Percentiles rank a stretch among this genome's conserved stretches.
phyloP scores from a whole-genome alignment of 1,140 invertebrate genomes.

The Cyclargus thomasi region DNA sequence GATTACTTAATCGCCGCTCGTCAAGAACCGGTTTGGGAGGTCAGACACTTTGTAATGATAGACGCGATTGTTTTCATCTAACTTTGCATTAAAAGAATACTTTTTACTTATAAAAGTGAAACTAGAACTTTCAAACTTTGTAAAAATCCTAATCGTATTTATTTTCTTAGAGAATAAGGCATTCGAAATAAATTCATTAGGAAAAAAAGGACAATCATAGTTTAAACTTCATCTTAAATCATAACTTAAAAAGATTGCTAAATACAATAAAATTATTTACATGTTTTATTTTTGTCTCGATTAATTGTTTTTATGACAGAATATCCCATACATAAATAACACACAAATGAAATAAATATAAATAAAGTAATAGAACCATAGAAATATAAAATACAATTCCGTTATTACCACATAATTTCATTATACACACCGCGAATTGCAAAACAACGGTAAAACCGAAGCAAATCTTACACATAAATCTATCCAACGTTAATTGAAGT shows the following conservation, averaged over 20 bases:
- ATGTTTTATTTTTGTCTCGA: too few relatives aligned
- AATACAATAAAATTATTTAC: too few relatives aligned
- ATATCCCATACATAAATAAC: too few relatives aligned
- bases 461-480: constrained; percentile 10
- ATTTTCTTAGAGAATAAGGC: not conserved
- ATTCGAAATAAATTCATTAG: too few relatives aligned
- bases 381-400: constrained; percentile 3
- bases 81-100: constrained; percentile 26
- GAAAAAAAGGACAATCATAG: too few relatives aligned
- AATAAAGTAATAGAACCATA: not conserved
- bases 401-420: not conserved
- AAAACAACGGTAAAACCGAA: constrained; percentile 1
- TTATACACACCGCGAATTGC: not conserved
- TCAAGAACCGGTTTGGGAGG: constrained; percentile 49
- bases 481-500: constrained; percentile 14
- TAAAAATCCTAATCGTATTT: not conserved
- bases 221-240: too few relatives aligned
- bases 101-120: not conserved
- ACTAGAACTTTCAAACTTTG: not conserved
- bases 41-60: constrained; percentile 40
- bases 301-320: too few relatives aligned
- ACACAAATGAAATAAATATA: too few relatives aligned
- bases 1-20: constrained; percentile 63
- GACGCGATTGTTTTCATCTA: constrained; percentile 34
- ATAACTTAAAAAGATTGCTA: too few relatives aligned